A percentile compares a stretch with the other conserved stretches of the same genome.
Evolutionary conservation across 2,113 vertebrate species (phyloP).

Genomic region (Paedocypris sp.): DNA sequence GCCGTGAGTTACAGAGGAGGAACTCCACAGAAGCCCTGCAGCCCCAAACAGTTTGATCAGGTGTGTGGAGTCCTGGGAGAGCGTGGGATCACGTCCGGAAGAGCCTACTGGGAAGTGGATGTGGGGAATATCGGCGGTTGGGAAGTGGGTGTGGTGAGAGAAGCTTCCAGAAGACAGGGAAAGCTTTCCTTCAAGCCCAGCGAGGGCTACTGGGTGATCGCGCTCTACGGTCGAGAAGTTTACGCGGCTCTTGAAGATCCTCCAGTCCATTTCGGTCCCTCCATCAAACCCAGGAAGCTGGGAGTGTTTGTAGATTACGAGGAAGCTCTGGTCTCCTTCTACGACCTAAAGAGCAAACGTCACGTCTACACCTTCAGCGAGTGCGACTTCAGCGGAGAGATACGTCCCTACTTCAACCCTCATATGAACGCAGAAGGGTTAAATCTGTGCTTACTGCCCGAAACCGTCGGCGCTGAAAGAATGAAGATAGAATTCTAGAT

Average conservation of each 20-base stretch:
- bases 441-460: too few relatives aligned
- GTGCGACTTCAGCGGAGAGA: slow-evolving; percentile 49
- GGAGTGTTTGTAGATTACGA: slow-evolving; percentile 71
- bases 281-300: slow-evolving; percentile 50
- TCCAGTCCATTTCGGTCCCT: slow-evolving; percentile 38
- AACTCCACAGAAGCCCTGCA: background rate
- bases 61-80: slow-evolving; percentile 44
- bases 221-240: slow-evolving; percentile 36
- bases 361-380: slow-evolving; percentile 66
- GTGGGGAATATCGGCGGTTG: slow-evolving; percentile 47
- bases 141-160: slow-evolving; percentile 50
- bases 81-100: slow-evolving; percentile 31
- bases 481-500: too few relatives aligned
- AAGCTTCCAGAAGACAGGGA: slow-evolving; percentile 41
- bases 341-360: slow-evolving; percentile 44
- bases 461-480: too few relatives aligned
- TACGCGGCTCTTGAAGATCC: slow-evolving; percentile 41
- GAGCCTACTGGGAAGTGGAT: slow-evolving; percentile 55
- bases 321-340: slow-evolving; percentile 68
- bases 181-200: slow-evolving; percentile 37
- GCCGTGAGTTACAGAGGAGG: too few relatives aligned
- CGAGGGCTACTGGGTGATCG: slow-evolving; percentile 51
- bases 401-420: slow-evolving; percentile 67
- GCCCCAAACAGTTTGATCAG: slow-evolving; percentile 38
- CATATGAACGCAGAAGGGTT: slow-evolving; percentile 25